Base-by-base conservation (phyloP, 1,140 invertebrate genomes). In the Achroia grisella region DNA sequence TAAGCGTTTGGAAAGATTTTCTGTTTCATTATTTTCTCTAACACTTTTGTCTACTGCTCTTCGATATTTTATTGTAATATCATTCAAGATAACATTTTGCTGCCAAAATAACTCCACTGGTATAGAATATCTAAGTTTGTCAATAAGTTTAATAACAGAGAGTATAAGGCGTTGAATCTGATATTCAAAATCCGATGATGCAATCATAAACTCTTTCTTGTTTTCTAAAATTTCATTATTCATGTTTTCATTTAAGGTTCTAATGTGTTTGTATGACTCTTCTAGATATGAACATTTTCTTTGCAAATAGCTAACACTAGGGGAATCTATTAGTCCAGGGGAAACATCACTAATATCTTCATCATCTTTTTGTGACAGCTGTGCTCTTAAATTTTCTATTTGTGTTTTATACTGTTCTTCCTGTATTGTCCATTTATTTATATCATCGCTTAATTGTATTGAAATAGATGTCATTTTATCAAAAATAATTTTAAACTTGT, bases 361-460 rank as follows among this genome's bases (percentile, higher is more conserved):
- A 30, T 73, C 74, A 39, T 58, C 52, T 13, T 55, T 45, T 50
- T 64, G 48, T 41, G 54, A 37, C 41, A 80, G 42, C 48, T 66
- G 62, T 6, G 53, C 42, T 52, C 68, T 77, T 30, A 86, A 67
- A 55, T 73, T 72, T 65, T 78, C 72, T 35, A 87, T 83, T 65
- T 83, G 62, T 5, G 71, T 69, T 56, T 77, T 86, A 33, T 84
- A 86, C 10, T 71, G 56, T 62, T 86, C 76, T 72, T 87, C 83
- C 61, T 73, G 57, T 44, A 76, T 51, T 11, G 46, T 36, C 80
- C 80, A 87, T 51, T 73, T 71, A 29, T 71, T 81, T 31, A 68
- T 62, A 42, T 79, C 66, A 23, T 75, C 68, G 29, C 51, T 45
- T 31, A 67, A 52, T 39, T 67, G 69, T 27, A 78, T 62, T 23